Evolutionary conservation across 2,797 vertebrate species (phyloP).

Genomic region (Octomys mimax): DNA sequence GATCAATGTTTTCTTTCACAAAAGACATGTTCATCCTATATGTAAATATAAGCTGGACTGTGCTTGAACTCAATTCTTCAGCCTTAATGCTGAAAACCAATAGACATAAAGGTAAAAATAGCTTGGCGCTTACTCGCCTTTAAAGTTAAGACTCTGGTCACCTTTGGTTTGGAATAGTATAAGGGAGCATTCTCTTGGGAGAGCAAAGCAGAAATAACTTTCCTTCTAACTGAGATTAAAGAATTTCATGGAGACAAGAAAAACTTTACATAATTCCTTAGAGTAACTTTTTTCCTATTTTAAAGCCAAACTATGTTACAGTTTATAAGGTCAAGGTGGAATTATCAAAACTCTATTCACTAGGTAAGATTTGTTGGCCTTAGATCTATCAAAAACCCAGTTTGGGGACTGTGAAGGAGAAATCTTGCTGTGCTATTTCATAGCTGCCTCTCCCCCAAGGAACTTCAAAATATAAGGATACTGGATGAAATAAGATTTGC

Average conservation of each 20-base stretch:
- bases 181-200: slow-evolving; percentile 47
- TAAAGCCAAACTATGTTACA: slow-evolving; percentile 61
- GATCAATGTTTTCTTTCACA: slow-evolving; percentile 74
- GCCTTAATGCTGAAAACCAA: slow-evolving; percentile 58
- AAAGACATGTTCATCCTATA: slow-evolving; percentile 60
- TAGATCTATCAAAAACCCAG: slow-evolving; percentile 27
- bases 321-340: slow-evolving; percentile 46
- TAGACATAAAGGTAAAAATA: slow-evolving; percentile 55
- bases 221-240: slow-evolving; percentile 59
- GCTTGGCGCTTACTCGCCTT: slow-evolving; percentile 15
- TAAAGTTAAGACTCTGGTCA: slow-evolving; percentile 56
- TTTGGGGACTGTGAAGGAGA: slow-evolving; percentile 38
- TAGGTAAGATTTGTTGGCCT: slow-evolving; percentile 37
- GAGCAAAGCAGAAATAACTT: slow-evolving; percentile 59
- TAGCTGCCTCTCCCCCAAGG: slow-evolving; percentile 34
- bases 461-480: slow-evolving; percentile 47
- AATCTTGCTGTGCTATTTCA: slow-evolving; percentile 40
- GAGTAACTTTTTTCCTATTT: slow-evolving; percentile 55
- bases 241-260: slow-evolving; percentile 37
- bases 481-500: neutral
- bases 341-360: slow-evolving; percentile 57
- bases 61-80: slow-evolving; percentile 73
- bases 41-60: slow-evolving; percentile 77
- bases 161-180: slow-evolving; percentile 60
- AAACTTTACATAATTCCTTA: slow-evolving; percentile 71